phyloP scores from a whole-genome alignment of 2,888 invertebrate species.

The Ctenicera cuprea region DNA sequence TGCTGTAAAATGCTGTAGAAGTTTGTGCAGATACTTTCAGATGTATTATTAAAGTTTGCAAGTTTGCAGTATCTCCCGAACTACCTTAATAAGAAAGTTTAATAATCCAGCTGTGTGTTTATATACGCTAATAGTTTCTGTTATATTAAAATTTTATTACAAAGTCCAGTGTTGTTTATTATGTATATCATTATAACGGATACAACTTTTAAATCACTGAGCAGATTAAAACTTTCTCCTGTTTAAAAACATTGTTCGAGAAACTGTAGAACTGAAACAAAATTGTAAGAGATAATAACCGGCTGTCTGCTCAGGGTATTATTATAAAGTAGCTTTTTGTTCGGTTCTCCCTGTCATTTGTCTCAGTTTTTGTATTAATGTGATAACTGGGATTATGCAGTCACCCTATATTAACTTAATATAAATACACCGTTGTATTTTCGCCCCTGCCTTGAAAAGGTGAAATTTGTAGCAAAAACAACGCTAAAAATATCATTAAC shows the following conservation, averaged over 20 bases:
- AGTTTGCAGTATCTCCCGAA: too few species aligned
- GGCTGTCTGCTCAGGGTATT: conserved; percentile 36
- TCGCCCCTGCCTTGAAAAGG: too few species aligned
- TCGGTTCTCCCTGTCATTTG: conserved; percentile 21
- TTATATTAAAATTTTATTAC: conserved; percentile 22
- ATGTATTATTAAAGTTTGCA: too few species aligned
- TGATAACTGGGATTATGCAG: conserved; percentile 1
- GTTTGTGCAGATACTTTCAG: too few species aligned
- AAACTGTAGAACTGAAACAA: conserved; percentile 40
- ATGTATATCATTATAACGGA: conserved; percentile 12
- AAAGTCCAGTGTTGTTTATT: conserved; percentile 13
- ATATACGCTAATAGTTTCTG: conserved; percentile 14
- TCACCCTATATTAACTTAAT: conserved; percentile 17
- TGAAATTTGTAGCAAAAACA: too few species aligned
- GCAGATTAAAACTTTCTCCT: conserved; percentile 42
- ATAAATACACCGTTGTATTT: too few species aligned
- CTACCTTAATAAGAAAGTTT: conserved; percentile 14
- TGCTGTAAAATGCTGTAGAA: too few species aligned
- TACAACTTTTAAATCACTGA: conserved; percentile 42
- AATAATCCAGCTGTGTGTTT: conserved; percentile 4
- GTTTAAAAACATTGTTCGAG: conserved; percentile 34
- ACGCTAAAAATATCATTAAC: too few species aligned
- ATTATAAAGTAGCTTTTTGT: conserved; percentile 37
- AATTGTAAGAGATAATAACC: conserved; percentile 39
- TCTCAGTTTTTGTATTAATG: conserved; percentile 33